Base-by-base conservation (phyloP, 2,113 vertebrate genomes). In the Cottus gobio region DNA sequence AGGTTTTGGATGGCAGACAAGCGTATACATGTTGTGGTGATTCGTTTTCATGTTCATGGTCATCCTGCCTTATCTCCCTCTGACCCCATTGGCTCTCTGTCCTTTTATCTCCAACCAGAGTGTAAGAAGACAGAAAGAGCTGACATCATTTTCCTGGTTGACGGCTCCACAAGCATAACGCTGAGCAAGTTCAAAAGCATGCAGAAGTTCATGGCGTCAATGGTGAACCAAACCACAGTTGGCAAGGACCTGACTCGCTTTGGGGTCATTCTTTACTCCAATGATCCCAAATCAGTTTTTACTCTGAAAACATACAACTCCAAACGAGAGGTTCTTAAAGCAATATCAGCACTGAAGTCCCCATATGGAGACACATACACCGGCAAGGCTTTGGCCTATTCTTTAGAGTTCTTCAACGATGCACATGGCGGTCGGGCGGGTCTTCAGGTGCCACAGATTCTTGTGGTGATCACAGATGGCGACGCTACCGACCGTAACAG, bases 121-220 rank as follows among this genome's bases (percentile, higher is more conserved):
- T 97, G 96, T 85, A 91, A 90, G 81, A 95, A 83, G 83, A 94
- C 87, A 5, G 91, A 95, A 46, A 78, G 85, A 30, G 95, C 95
- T 3, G 96, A 97, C 83, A 93, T 96, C 7, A 95, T 97, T 36
- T 96, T 96, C 87, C 75, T 96, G 70, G 93, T 96, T 39, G 95
- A 96, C 7, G 90, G 92, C 52, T 96, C 95, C 31, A 80, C 46
- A 1, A 93, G 90, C 64, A 90, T 95, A 37, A 73, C 44, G 0
- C 0, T 1, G 0, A 0, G 7, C 2, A 87, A 95, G 31, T 96
- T 96, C 66, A 50, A 52, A 31, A 94, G 79, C 67, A 95, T 96
- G 90, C 83, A 87, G 70, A 85, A 2, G 4, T 96, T 96, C 12
- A 95, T 96, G 93, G 64, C 54, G 7, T 90, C 94, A 2, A 28